A percentile compares a stretch with the other conserved stretches of the same genome.
These are phyloP conservation scores for Penelope pileata DNA, from an alignment of 2,113 vertebrate species.

Conservation along the genomic window DNA sequence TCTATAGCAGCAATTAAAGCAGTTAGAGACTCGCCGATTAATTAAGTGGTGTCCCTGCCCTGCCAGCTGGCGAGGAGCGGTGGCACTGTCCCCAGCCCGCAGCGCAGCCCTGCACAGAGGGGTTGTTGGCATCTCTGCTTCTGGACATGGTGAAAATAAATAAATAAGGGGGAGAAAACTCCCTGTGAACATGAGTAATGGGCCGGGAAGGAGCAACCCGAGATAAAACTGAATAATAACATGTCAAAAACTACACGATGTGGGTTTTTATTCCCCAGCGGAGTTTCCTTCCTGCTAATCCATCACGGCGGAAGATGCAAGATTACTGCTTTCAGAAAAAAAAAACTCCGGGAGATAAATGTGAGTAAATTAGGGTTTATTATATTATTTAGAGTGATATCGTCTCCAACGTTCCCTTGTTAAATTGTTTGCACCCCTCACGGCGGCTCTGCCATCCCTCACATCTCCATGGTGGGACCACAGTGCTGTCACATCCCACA, in stretches of 20 bases:
- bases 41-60: not conserved
- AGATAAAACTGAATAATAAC: slow-evolving; percentile 87
- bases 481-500: accelerated
- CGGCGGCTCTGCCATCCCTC: not conserved
- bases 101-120: too few species aligned
- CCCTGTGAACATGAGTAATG: slow-evolving; percentile 80
- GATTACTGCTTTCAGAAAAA: slow-evolving; percentile 76
- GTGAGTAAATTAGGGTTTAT: slow-evolving; percentile 84
- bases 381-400: slow-evolving; percentile 80
- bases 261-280: slow-evolving; percentile 83
- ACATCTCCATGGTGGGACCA: too few species aligned
- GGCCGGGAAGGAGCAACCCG: slow-evolving; percentile 74
- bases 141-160: slow-evolving; percentile 24
- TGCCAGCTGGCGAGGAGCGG: not conserved
- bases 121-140: not conserved
- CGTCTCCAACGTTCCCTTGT: slow-evolving; percentile 74
- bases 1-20: not conserved
- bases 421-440: slow-evolving; percentile 70
- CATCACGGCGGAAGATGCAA: slow-evolving; percentile 82
- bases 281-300: slow-evolving; percentile 82
- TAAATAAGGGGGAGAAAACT: slow-evolving; percentile 52
- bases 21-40: accelerated
- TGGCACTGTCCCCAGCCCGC: accelerated
- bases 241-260: slow-evolving; percentile 82
- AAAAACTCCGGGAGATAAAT: slow-evolving; percentile 80